phyloP scores from a whole-genome alignment of 1,140 invertebrate species.

The Pachypsylla venusta region DNA sequence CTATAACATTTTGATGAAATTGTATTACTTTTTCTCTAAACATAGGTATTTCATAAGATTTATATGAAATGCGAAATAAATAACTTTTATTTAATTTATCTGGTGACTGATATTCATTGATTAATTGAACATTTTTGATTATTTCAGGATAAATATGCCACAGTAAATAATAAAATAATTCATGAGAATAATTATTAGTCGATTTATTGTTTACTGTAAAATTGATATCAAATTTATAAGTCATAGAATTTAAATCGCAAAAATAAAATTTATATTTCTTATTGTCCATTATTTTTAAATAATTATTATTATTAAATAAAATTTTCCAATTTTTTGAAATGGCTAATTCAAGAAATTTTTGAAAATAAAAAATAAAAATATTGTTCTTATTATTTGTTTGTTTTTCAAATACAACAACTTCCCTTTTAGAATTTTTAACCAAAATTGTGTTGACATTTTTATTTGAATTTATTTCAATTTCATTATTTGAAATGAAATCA shows the following conservation, averaged over 20 bases:
- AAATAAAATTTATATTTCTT: neutral
- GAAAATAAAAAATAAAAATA: no score
- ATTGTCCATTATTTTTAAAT: no score
- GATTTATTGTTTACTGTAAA: slow-evolving; percentile 24
- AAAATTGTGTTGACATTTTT: no score
- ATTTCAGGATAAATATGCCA: slow-evolving; percentile 30
- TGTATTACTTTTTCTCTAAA: slow-evolving; percentile 30
- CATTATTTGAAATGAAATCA: no score
- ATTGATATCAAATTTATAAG: slow-evolving; percentile 31
- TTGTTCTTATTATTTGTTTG: no score
- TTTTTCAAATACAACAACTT: no score
- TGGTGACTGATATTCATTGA: slow-evolving; percentile 27
- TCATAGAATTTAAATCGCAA: slow-evolving; percentile 23
- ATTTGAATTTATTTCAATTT: no score
- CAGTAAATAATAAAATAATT: slow-evolving; percentile 28
- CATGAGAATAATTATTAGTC: slow-evolving; percentile 21
- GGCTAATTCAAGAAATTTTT: no score
- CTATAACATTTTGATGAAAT: slow-evolving; percentile 31
- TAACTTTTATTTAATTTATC: slow-evolving; percentile 24
- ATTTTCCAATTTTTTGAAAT: neutral
- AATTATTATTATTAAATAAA: neutral
- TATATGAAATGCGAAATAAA: slow-evolving; percentile 33
- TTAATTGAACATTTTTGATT: slow-evolving; percentile 28
- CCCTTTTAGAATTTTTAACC: no score
- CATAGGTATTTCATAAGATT: slow-evolving; percentile 29